Evolutionary conservation across 30 jellyfish, hydroid and myxozoan species (phyloP).

Genomic region (Aurelia coerulea): DNA sequence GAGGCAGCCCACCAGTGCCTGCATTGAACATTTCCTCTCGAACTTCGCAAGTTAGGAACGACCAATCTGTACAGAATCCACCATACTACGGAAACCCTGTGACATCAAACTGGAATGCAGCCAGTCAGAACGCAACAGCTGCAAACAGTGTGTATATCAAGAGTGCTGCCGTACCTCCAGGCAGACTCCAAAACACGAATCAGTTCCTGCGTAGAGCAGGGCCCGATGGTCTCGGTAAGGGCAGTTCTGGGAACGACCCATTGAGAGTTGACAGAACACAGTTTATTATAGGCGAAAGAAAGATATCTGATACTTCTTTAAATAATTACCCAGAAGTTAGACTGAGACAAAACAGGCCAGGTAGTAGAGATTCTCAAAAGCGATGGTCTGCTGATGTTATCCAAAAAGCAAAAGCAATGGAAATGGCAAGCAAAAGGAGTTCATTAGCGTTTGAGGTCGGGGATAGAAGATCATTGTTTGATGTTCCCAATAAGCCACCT

Average conservation of each 20-base stretch:
- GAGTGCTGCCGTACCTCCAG: slow-evolving; percentile 54
- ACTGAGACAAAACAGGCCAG: slow-evolving; percentile 72
- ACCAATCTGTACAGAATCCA: slow-evolving; percentile 20
- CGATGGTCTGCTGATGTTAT: slow-evolving; percentile 99
- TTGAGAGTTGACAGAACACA: slow-evolving; percentile 56
- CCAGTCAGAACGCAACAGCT: slow-evolving; percentile 10
- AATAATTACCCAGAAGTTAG: slow-evolving; percentile 72
- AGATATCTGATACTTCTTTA: slow-evolving; percentile 34
- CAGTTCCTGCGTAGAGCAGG: slow-evolving; percentile 35
- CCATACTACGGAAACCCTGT: slow-evolving; percentile 28
- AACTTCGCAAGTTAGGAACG: slow-evolving; percentile 7
- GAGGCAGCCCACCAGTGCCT: slow-evolving; percentile 32
- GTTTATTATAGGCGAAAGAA: slow-evolving; percentile 50
- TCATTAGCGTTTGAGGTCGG: slow-evolving; percentile 80
- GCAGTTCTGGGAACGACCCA: slow-evolving; percentile 36
- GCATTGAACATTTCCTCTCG: slow-evolving; percentile 2
- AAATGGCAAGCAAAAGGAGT: slow-evolving; percentile 63
- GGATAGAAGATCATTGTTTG: slow-evolving; percentile 45
- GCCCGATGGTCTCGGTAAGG: slow-evolving; percentile 7
- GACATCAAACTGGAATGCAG: slow-evolving; percentile 17
- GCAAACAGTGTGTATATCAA: slow-evolving; percentile 49
- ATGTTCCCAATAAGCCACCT: slow-evolving; percentile 90
- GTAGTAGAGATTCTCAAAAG: slow-evolving; percentile 68
- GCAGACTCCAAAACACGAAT: slow-evolving; percentile 34
- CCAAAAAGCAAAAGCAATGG: slow-evolving; percentile 61